Evolutionary conservation across 2,113 vertebrate genomes (phyloP).

Genomic region (Sprattus sprattus): DNA sequence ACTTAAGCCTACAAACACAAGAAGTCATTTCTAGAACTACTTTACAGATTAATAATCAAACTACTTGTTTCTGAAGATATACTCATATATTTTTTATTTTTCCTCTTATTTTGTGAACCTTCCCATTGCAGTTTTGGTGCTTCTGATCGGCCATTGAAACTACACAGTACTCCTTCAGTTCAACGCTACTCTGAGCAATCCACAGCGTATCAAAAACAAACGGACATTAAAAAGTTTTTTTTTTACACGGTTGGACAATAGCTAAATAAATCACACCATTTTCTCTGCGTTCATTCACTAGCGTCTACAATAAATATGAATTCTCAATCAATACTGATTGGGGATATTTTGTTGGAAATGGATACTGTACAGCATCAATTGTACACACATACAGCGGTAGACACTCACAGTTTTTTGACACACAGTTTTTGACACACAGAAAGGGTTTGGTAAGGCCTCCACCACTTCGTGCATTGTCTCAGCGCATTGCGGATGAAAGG

Average conservation of each 20-base stretch:
- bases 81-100: constrained; percentile 51
- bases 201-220: constrained; percentile 35
- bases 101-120: constrained; percentile 48
- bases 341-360: constrained; percentile 30
- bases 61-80: constrained; percentile 54
- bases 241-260: constrained; percentile 44
- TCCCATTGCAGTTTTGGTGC: constrained; percentile 64
- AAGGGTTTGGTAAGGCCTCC: constrained; percentile 71
- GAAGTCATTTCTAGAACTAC: constrained; percentile 55
- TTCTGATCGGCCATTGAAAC: constrained; percentile 58
- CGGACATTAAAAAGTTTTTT: constrained; percentile 12
- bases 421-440: constrained; percentile 42
- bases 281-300: constrained; percentile 37
- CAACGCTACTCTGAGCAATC: constrained; percentile 52
- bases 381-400: constrained; percentile 32
- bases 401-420: neutral
- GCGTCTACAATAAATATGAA: constrained; percentile 43
- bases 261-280: constrained; percentile 46
- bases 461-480: constrained; percentile 76
- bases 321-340: constrained; percentile 29
- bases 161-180: constrained; percentile 52
- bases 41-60: constrained; percentile 59
- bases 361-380: constrained; percentile 31
- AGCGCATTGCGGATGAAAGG: constrained; percentile 63
- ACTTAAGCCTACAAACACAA: constrained; percentile 68